Base-by-base conservation (phyloP, 2,888 invertebrate genomes). In the Salpingus planirostris region DNA sequence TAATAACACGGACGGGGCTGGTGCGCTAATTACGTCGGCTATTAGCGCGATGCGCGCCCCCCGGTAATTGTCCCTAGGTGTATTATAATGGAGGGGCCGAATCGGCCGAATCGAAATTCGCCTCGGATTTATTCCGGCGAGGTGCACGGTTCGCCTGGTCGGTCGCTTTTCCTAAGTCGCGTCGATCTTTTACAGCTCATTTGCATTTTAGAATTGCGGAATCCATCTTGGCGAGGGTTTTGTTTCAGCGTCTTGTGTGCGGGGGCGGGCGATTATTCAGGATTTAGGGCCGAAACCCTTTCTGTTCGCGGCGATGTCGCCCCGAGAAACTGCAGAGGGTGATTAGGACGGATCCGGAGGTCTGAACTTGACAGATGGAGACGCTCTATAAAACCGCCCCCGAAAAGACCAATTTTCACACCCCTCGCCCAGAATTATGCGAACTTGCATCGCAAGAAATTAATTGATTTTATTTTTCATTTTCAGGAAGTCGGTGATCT, bases 161-260 rank as follows among this genome's bases (percentile, higher is more conserved):
- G 38, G 33, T 47, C 36, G 41, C 43, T 43, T 46, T 50, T n/a
- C 49, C 51, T 55, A 52, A 55, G 55, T 54, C 50, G 44, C n/a
- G 41, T 37, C 54, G 58, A 60, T 61, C 61, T 62, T 63, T 62
- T 58, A 60, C 62, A 60, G 60, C 62, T 63, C 62, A 63, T 63
- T 63, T 63, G 61, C 62, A 63, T 63, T 56, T 56, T 44, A 59
- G 60, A 60, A 62, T 59, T 57, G 57, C 55, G 54, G 55, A 60
- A 58, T 58, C 56, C 55, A 52, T 58, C 57, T 59, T 56, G 50
- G 50, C 49, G 36, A 43, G n/a, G 52, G 54, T 58, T 59, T 59
- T 58, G 56, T 56, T 57, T 55, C 56, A 57, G 55, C 52, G 57
- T 53, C 55, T 52, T 43, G 44, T n/a, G n/a, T n/a, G 47, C 50